Percentiles rank a stretch among this genome's conserved stretches.
Evolutionary conservation across 2,113 vertebrate genomes (phyloP).

Genomic region (Grammatotria lemairii): DNA sequence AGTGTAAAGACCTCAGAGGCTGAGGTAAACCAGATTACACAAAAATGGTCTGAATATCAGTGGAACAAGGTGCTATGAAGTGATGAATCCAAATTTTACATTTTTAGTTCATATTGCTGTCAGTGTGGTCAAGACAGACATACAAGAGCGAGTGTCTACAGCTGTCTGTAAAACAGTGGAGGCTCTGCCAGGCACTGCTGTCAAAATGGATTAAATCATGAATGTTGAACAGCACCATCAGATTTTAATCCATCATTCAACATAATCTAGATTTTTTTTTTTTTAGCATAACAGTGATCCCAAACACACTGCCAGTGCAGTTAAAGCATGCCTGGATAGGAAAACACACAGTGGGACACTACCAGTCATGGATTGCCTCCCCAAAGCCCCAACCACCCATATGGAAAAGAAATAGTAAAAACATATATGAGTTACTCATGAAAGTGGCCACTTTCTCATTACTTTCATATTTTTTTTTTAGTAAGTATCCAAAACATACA

Average conservation of each 20-base stretch:
- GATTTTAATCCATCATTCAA: neutral
- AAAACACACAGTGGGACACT: neutral
- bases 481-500: too few relatives aligned
- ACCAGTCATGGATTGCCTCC: neutral
- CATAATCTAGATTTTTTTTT: neutral
- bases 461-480: too few relatives aligned
- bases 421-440: too few relatives aligned
- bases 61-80: neutral
- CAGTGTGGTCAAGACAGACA: neutral
- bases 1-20: neutral
- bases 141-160: neutral
- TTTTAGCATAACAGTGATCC: neutral
- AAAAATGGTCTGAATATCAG: neutral
- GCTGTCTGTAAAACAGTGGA: neutral
- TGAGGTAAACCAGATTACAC: neutral
- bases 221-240: neutral
- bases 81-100: neutral
- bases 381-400: neutral
- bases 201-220: neutral
- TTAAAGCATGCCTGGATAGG: neutral
- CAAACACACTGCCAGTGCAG: neutral
- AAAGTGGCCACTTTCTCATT: too few relatives aligned
- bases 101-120: neutral
- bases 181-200: rapidly evolving
- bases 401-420: too few relatives aligned